phyloP scores from a whole-genome alignment of 2,888 invertebrate genomes.

The Volucella inflata region DNA sequence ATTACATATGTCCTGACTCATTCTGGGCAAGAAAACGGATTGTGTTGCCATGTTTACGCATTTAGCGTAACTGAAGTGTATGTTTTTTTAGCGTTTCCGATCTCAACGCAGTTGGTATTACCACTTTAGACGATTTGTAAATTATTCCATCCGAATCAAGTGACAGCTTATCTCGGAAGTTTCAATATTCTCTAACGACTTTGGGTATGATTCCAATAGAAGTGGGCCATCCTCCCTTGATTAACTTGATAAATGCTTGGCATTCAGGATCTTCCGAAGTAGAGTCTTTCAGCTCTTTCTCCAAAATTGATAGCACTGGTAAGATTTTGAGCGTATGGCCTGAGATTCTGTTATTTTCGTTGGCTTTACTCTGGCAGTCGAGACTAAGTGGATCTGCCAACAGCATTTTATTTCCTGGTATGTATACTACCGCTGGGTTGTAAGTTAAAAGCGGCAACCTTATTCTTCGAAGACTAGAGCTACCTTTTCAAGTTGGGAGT shows the following conservation, averaged over 20 bases:
- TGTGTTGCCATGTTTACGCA: not conserved
- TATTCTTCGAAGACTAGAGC: not conserved
- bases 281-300: not conserved
- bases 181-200: not conserved
- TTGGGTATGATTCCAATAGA: not conserved
- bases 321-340: not conserved
- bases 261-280: too few relatives aligned
- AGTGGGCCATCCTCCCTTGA: not conserved
- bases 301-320: not conserved
- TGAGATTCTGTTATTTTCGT: not conserved
- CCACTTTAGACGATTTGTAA: not conserved
- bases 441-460: not conserved
- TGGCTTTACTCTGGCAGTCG: too few relatives aligned
- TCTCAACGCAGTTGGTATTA: not conserved
- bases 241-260: too few relatives aligned
- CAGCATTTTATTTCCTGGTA: not conserved
- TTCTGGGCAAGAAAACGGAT: not conserved
- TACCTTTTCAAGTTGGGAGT: constrained; percentile 2
- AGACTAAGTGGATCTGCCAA: not conserved
- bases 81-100: constrained; percentile 8
- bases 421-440: not conserved
- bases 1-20: not conserved
- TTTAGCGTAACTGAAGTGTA: not conserved
- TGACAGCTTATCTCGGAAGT: too few relatives aligned
- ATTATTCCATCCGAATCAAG: constrained; percentile 3